Conservation (phyloP, 2,113 vertebrate genomes). For the Ctenodactylus gundi region DNA sequence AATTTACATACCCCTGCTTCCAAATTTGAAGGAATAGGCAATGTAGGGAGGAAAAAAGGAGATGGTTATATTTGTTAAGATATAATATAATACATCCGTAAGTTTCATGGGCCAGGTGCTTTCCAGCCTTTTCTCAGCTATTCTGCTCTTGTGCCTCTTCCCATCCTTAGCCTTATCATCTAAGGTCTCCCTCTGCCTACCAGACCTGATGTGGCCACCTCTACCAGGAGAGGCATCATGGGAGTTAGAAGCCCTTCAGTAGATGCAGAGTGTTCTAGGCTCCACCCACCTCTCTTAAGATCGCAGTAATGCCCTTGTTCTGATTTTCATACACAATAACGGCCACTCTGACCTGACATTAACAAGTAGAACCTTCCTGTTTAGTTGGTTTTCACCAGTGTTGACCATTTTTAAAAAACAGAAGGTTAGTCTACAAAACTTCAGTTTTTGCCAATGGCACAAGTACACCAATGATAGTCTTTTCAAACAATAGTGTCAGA, state of each 20-base stretch:
- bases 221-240: background rate
- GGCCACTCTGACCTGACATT: background rate
- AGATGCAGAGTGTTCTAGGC: background rate
- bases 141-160: background rate
- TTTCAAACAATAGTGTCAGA: background rate
- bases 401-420: background rate
- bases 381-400: background rate
- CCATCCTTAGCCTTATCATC: background rate
- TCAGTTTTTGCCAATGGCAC: background rate
- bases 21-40: background rate
- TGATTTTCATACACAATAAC: background rate
- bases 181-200: background rate
- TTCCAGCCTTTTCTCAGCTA: background rate
- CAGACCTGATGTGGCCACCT: background rate
- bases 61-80: background rate
- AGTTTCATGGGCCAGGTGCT: background rate
- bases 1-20: conserved; percentile 1
- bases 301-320: background rate
- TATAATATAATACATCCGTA: background rate
- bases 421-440: background rate
- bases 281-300: background rate
- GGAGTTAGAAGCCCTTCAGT: background rate
- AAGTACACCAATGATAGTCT: background rate
- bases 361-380: background rate
- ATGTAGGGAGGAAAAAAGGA: background rate